phyloP scores from a whole-genome alignment of 2,888 invertebrate genomes.

The Mellilla xanthometata region DNA sequence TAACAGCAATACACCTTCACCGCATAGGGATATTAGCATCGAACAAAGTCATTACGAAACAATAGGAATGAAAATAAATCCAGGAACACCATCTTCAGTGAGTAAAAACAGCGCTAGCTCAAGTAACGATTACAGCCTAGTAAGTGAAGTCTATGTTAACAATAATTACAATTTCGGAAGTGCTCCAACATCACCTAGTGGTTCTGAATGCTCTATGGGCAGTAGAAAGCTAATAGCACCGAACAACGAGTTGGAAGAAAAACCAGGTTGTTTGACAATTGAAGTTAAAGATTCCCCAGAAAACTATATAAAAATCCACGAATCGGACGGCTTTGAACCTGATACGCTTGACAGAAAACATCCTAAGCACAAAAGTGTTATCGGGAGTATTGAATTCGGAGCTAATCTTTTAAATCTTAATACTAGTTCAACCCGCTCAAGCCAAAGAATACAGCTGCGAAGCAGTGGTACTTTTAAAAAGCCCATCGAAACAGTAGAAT shows the following conservation, averaged over 20 bases:
- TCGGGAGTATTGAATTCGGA: constrained; percentile 56
- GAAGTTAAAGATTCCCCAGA: constrained; percentile 92
- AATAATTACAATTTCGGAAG: constrained; percentile 87
- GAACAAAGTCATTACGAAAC: constrained; percentile 73
- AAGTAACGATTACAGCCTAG: constrained; percentile 84
- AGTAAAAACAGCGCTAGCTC: constrained; percentile 34
- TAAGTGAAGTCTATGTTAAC: constrained; percentile 91
- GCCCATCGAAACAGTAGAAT: constrained; percentile 58
- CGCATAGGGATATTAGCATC: constrained; percentile 55
- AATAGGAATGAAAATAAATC: constrained; percentile 41
- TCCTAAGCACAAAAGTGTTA: constrained; percentile 63
- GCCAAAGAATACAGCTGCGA: constrained; percentile 83
- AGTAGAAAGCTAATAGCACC: constrained; percentile 80
- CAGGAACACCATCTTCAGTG: constrained; percentile 29
- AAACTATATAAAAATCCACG: constrained; percentile 88
- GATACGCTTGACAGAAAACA: constrained; percentile 93
- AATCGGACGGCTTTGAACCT: constrained; percentile 92
- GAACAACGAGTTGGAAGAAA: constrained; percentile 74
- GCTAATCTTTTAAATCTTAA: constrained; percentile 60
- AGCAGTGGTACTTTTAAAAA: constrained; percentile 88
- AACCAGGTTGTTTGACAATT: constrained; percentile 91
- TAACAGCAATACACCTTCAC: constrained; percentile 75
- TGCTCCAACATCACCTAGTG: constrained; percentile 81
- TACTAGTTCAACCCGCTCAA: constrained; percentile 41
- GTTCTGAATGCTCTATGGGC: constrained; percentile 82